Evolutionary conservation across 2,888 invertebrate genomes (phyloP).

Genomic region (Ophion costatus): DNA sequence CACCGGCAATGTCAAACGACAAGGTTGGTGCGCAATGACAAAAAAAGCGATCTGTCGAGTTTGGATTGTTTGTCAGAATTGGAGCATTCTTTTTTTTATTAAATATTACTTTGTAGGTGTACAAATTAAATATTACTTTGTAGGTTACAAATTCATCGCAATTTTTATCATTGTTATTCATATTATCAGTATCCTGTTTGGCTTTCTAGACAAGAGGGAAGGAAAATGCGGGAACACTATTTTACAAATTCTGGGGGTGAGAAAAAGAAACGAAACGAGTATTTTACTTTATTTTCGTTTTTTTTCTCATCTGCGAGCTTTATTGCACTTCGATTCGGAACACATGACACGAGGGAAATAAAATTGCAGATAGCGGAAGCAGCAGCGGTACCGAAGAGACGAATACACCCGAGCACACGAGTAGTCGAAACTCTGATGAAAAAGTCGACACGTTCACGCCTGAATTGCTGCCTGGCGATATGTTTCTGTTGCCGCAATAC

Average conservation of each 20-base stretch:
- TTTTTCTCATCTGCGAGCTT: not conserved
- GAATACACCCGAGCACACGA: constrained; percentile 68
- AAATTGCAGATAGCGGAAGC: constrained; percentile 70
- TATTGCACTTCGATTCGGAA: not conserved
- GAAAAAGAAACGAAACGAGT: not conserved
- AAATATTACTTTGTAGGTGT: too few species aligned
- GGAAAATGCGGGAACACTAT: too few species aligned
- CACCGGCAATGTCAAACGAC: constrained; percentile 66
- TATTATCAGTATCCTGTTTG: too few species aligned
- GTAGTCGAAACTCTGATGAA: constrained; percentile 69
- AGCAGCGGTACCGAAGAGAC: constrained; percentile 76
- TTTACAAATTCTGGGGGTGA: too few species aligned
- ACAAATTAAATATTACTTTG: too few species aligned
- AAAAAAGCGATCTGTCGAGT: not conserved
- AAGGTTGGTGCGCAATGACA: constrained; percentile 67
- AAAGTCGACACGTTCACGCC: constrained; percentile 68
- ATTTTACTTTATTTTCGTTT: not conserved
- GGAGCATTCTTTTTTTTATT: too few species aligned
- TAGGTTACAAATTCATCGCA: too few species aligned
- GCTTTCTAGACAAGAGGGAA: too few species aligned
- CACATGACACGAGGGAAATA: not conserved
- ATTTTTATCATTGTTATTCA: too few species aligned
- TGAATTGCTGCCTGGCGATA: constrained; percentile 81
- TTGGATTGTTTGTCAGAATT: too few species aligned
- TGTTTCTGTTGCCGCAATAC: constrained; percentile 86